Evolutionary conservation across 2,113 vertebrate genomes (phyloP).

Genomic region (Oncorhynchus nerka): DNA sequence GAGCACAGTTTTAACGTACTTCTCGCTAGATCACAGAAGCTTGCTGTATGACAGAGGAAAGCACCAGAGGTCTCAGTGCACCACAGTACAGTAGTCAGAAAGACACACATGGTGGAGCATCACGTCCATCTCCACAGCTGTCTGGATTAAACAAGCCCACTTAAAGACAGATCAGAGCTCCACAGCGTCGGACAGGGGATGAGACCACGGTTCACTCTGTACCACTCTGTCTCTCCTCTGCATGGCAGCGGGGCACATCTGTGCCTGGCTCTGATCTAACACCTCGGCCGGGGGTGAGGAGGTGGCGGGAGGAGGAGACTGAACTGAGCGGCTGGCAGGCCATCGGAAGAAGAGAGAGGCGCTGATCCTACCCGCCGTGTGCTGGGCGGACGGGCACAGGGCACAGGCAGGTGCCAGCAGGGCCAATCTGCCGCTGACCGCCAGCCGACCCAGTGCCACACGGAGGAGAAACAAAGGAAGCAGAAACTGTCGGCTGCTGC

Average conservation of each 20-base stretch:
- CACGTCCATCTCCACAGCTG: slow-evolving; percentile 64
- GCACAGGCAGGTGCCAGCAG: slow-evolving; percentile 18
- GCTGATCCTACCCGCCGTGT: neutral
- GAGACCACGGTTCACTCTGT: slow-evolving; percentile 45
- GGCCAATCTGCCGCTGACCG: slow-evolving; percentile 27
- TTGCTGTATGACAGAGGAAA: too few relatives aligned
- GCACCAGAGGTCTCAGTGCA: too few relatives aligned
- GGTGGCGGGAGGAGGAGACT: slow-evolving; percentile 46
- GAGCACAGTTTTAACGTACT: too few relatives aligned
- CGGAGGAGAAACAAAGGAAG: neutral
- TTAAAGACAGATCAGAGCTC: slow-evolving; percentile 64
- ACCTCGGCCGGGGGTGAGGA: slow-evolving; percentile 61
- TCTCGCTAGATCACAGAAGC: too few relatives aligned
- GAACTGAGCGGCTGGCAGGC: slow-evolving; percentile 12
- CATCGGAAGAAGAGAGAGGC: neutral
- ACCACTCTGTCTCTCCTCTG: slow-evolving; percentile 49
- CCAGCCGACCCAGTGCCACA: neutral
- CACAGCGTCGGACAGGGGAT: slow-evolving; percentile 40
- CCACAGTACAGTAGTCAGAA: neutral
- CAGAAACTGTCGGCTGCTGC: too few relatives aligned
- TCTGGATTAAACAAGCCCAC: slow-evolving; percentile 58
- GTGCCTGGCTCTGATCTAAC: slow-evolving; percentile 69
- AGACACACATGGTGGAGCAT: slow-evolving; percentile 60
- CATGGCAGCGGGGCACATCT: slow-evolving; percentile 56
- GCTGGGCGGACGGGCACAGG: slow-evolving; percentile 6